A percentile compares a stretch with the other conserved stretches of the same genome.
Conservation (phyloP, 2,888 invertebrate species). For the Eupithecia insigniata region DNA sequence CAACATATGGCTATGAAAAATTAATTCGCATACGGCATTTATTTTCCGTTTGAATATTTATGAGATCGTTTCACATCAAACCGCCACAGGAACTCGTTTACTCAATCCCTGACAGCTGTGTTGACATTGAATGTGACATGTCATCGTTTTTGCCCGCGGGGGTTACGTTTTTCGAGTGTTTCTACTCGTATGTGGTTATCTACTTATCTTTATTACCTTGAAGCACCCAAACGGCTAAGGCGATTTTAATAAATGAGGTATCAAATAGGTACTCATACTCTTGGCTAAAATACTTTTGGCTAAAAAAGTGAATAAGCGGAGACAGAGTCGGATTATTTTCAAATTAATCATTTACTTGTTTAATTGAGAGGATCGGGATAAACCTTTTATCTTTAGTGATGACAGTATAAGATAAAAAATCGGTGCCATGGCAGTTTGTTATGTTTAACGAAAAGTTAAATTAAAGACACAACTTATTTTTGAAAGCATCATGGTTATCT, state of each 20-base stretch:
- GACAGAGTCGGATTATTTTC: too few relatives aligned
- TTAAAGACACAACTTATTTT: too few relatives aligned
- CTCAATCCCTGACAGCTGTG: conserved; percentile 42
- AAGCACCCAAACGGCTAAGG: too few relatives aligned
- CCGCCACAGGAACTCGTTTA: conserved; percentile 40
- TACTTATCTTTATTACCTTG: not conserved
- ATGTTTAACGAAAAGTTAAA: not conserved
- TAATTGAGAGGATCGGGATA: too few relatives aligned
- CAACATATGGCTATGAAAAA: conserved; percentile 34
- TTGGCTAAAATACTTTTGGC: too few relatives aligned
- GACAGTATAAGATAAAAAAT: too few relatives aligned
- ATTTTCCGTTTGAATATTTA: conserved; percentile 43
- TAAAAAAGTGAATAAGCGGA: too few relatives aligned
- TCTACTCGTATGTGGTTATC: not conserved
- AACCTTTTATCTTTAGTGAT: too few relatives aligned
- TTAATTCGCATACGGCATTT: conserved; percentile 39
- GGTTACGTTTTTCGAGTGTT: not conserved
- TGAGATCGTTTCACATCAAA: conserved; percentile 31
- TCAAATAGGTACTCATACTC: too few relatives aligned
- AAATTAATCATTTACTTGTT: too few relatives aligned
- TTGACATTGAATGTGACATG: conserved; percentile 35
- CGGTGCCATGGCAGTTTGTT: not conserved
- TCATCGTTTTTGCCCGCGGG: not conserved
- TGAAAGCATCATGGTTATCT: too few relatives aligned
- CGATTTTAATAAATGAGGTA: too few relatives aligned